Conservation (phyloP, 1,140 invertebrate species). For the Neodiprion lecontei region DNA sequence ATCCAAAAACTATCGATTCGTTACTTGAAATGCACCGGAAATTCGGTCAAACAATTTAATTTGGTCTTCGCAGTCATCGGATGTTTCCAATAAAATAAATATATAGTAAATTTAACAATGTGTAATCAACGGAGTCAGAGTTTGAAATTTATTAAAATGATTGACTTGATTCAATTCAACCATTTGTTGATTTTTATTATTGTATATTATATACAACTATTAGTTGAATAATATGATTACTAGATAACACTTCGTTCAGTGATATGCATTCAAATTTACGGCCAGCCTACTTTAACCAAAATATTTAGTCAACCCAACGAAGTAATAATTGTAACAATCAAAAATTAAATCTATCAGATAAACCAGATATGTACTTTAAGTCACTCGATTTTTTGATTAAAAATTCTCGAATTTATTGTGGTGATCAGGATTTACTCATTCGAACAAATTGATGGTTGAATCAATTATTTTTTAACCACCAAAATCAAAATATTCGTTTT, state of each 20-base stretch:
- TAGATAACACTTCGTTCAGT: not conserved
- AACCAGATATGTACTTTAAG: conserved; percentile 4
- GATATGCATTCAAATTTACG: not conserved
- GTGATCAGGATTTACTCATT: not conserved
- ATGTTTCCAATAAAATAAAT: not conserved
- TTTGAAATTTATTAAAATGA: not conserved
- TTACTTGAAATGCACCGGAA: not conserved
- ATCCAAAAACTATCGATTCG: too few relatives aligned
- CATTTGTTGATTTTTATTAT: not conserved
- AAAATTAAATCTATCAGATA: not conserved
- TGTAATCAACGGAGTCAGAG: not conserved
- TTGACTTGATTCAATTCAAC: not conserved
- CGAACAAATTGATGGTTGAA: not conserved
- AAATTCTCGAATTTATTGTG: not conserved
- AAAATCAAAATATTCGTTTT: not conserved
- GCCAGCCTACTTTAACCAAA: not conserved
- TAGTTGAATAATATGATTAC: not conserved
- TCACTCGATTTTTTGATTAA: not conserved
- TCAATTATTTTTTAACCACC: conserved; percentile 2
- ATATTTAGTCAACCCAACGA: not conserved
- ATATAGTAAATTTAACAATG: not conserved
- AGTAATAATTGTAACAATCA: not conserved
- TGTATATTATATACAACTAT: not conserved
- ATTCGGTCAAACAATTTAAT: not conserved
- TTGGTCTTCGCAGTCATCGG: not conserved